Evolutionary conservation across 2,113 vertebrate genomes (phyloP).

Genomic region (Thalassoma bifasciatum): DNA sequence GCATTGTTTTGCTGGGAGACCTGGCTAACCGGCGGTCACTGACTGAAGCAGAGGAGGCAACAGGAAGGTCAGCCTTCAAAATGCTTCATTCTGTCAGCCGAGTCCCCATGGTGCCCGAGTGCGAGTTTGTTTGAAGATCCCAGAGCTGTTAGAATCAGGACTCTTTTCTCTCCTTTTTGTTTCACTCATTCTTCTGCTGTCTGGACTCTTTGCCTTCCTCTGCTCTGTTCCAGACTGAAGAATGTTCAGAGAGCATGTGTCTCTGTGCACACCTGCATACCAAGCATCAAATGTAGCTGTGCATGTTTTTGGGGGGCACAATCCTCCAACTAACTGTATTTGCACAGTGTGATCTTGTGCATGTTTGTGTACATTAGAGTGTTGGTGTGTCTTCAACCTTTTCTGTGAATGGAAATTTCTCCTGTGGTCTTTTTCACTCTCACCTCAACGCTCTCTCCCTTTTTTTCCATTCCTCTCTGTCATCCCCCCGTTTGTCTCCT

Average conservation of each 20-base stretch:
- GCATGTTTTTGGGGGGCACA: slow-evolving; percentile 1
- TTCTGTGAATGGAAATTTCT: slow-evolving; percentile 86
- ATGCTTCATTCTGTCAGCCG: slow-evolving; percentile 83
- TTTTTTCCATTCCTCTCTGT: slow-evolving; percentile 63
- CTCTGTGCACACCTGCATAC: slow-evolving; percentile 3
- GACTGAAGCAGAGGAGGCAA: slow-evolving; percentile 76
- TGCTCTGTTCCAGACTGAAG: slow-evolving; percentile 32
- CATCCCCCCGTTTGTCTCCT: slow-evolving; percentile 61
- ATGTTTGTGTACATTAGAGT: not conserved
- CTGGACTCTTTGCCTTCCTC: slow-evolving; percentile 16
- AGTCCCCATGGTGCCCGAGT: slow-evolving; percentile 90
- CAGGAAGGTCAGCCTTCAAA: slow-evolving; percentile 85
- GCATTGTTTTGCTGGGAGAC: slow-evolving; percentile 86
- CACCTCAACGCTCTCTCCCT: slow-evolving; percentile 60
- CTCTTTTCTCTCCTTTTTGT: slow-evolving; percentile 33
- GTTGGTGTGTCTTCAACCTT: slow-evolving; percentile 65
- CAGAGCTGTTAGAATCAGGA: slow-evolving; percentile 85
- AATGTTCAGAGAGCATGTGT: slow-evolving; percentile 30
- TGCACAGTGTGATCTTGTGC: slow-evolving; percentile 3
- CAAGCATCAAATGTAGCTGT: not conserved
- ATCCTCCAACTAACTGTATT: slow-evolving; percentile 2
- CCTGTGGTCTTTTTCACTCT: slow-evolving; percentile 71
- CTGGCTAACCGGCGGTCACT: slow-evolving; percentile 87
- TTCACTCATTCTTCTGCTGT: slow-evolving; percentile 25
- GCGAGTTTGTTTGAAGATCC: slow-evolving; percentile 96